Conservation (phyloP, 2,888 invertebrate species). For the Rhagophthalmus giganteus region DNA sequence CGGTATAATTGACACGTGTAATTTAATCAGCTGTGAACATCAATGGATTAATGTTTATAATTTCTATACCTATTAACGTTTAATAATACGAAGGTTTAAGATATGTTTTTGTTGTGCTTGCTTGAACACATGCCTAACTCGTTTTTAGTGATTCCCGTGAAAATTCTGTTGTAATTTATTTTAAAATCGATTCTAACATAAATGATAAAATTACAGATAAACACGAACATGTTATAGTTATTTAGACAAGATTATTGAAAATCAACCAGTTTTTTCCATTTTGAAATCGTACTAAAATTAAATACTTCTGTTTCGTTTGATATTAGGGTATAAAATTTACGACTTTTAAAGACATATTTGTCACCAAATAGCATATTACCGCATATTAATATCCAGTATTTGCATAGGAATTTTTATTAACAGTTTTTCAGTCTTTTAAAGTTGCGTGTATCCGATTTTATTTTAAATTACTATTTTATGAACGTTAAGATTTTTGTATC, state of each 20-base stretch:
- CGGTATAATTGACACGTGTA: background rate
- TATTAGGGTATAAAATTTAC: background rate
- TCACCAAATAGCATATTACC: background rate
- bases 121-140: no score
- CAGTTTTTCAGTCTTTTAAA: no score
- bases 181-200: no score
- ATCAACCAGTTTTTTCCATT: background rate
- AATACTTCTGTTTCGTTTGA: background rate
- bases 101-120: background rate
- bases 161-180: no score
- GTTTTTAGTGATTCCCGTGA: no score
- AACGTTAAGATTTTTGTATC: background rate
- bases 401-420: background rate
- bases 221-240: background rate
- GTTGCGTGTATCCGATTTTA: background rate
- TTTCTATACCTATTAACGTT: no score
- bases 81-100: background rate
- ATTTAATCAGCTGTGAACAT: no score
- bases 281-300: background rate
- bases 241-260: background rate
- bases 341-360: background rate
- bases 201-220: no score
- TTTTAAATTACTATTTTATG: background rate
- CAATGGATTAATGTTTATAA: no score
- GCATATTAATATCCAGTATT: background rate